These are phyloP conservation scores for Dreissena rostriformis DNA, from an alignment of 1,140 invertebrate genomes.

Conservation along the genomic window DNA sequence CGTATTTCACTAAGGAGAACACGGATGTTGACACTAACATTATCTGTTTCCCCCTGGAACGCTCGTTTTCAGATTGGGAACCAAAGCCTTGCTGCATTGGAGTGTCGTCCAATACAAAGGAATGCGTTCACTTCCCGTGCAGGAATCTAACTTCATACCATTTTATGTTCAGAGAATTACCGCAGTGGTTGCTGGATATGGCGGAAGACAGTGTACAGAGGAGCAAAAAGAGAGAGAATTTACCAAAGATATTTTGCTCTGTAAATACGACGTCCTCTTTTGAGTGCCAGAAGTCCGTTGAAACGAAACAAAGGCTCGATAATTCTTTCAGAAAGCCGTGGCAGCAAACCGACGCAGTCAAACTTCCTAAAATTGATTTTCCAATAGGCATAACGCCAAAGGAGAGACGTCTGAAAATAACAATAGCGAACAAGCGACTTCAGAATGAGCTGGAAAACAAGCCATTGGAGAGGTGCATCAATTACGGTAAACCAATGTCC, in stretches of 20 bases:
- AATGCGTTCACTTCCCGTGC: conserved; percentile 48
- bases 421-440: conserved; percentile 46
- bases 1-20: conserved; percentile 33
- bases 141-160: conserved; percentile 40
- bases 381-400: conserved; percentile 37
- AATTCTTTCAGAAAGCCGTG: background rate
- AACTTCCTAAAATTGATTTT: conserved; percentile 28
- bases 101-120: conserved; percentile 10
- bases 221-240: conserved; percentile 16
- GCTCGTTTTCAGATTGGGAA: conserved; percentile 27
- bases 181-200: conserved; percentile 21
- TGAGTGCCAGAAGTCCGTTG: background rate
- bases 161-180: conserved; percentile 41
- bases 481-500: conserved; percentile 47
- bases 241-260: background rate
- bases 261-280: background rate
- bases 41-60: conserved; percentile 47
- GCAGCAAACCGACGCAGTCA: background rate
- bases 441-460: conserved; percentile 51
- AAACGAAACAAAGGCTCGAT: too few species aligned
- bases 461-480: conserved; percentile 35
- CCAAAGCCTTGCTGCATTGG: conserved; percentile 43
- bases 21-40: conserved; percentile 13
- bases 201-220: conserved; percentile 39
- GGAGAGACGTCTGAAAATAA: conserved; percentile 48